Percentiles rank a stretch among this genome's conserved stretches.
Evolutionary conservation across 2,888 invertebrate species (phyloP).

Genomic region (Hipparchia sbordonii): DNA sequence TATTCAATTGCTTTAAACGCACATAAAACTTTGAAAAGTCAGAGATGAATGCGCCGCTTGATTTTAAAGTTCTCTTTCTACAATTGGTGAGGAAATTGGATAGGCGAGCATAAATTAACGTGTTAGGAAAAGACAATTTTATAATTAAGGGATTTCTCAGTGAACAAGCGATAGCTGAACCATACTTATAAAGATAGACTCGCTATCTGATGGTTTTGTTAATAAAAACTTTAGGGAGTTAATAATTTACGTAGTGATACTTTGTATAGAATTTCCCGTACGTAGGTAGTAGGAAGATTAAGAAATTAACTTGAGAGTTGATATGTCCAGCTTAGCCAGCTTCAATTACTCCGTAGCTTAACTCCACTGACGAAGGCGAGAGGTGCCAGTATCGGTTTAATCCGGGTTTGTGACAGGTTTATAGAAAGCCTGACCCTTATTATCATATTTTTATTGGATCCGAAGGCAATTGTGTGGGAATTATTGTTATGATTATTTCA

Average conservation of each 20-base stretch:
- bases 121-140: not conserved
- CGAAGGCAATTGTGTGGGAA: constrained; percentile 35
- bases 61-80: no score
- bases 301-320: not conserved
- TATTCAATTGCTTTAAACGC: no score
- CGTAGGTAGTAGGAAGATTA: not conserved
- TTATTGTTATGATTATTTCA: constrained; percentile 28
- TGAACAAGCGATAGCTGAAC: constrained; percentile 2
- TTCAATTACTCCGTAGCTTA: not conserved
- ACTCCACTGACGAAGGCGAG: not conserved
- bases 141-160: not conserved
- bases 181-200: not conserved
- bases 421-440: constrained; percentile 24
- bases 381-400: not conserved
- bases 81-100: not conserved
- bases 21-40: no score
- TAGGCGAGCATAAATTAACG: not conserved
- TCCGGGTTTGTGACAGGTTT: constrained; percentile 9
- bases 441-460: constrained; percentile 38
- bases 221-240: not conserved
- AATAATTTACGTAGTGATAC: not conserved
- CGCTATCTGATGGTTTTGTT: constrained; percentile 8
- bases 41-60: no score
- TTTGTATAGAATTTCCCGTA: not conserved
- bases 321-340: not conserved